Evolutionary conservation across 2,888 invertebrate species (phyloP), one percentile per base, ranked within the genome.

Genomic region (Drosophila cognata): DNA sequence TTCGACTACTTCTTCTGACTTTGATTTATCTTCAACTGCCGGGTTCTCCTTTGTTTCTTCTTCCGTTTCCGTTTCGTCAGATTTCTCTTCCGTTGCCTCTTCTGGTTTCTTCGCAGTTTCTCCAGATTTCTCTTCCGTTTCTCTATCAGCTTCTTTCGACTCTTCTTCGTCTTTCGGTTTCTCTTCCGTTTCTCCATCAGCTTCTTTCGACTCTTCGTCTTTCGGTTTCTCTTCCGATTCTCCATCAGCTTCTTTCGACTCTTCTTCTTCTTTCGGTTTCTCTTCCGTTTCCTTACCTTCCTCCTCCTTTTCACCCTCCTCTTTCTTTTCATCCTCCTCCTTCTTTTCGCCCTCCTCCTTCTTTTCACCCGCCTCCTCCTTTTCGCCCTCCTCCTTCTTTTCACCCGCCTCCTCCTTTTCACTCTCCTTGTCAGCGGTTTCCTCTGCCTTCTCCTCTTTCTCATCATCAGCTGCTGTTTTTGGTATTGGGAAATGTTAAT

Each of bases 391-490:
- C n/a, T 65, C 53, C 13, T 31, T 28, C 43, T 74, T 33, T 46
- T 51, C 55, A 69, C 57, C 28, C 36, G 21, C 57, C 29, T 25
- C 46, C 25, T 16, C 25, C 28, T 67, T 52, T 38, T 56, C 64
- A 16, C 60, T 77, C 10, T 64, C 60, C 16, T 76, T 64, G 13
- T 74, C 50, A 2, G 78, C 53, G 7, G 16, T 59, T 41, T 77
- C 50, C 36, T 73, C 33, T 53, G 66, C 56, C 25, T 71, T 61
- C 8, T 70, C 60, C 16, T 52, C 53, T 16, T 58, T 46, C 6
- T 68, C 58, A 41, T 68, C 68, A 25, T 66, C 67, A 28, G 76
- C 70, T n/a, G 76, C 50, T 46, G 25, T 74, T 71, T 43, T 65
- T 57, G 29, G 25, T 66, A 46, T 61, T 51, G 46, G 52, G 31